A percentile compares a stretch with the other conserved stretches of the same genome.
Evolutionary conservation across 2,797 vertebrate species (phyloP).

Genomic region (Percopsis omiscomaycus): DNA sequence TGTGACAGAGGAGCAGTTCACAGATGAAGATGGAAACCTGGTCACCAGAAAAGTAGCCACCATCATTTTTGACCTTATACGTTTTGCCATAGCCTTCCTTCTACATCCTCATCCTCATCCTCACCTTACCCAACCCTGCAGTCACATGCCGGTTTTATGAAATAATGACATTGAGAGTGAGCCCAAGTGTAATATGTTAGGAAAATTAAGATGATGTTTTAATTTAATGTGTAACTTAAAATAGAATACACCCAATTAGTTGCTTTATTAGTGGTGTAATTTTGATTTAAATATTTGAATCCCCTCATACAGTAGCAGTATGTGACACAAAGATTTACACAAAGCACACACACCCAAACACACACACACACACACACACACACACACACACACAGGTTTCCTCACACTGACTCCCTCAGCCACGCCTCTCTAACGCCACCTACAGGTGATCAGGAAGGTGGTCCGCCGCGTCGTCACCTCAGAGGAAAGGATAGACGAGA

Average conservation of each 20-base stretch:
- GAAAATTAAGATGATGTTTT: no score
- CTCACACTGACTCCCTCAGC: conserved; percentile 11
- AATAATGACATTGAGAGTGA: no score
- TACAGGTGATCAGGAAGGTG: conserved; percentile 76
- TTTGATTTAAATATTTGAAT: no score
- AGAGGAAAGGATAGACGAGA: conserved; percentile 47
- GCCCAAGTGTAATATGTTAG: no score
- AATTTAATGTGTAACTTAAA: no score
- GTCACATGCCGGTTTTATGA: neutral
- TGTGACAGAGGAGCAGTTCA: conserved; percentile 95
- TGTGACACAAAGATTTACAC: neutral
- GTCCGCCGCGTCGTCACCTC: conserved; percentile 62
- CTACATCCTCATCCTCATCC: conserved; percentile 8
- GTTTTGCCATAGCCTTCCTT: neutral
- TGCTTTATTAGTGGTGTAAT: no score
- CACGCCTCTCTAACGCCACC: conserved; percentile 38
- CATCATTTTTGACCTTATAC: conserved; percentile 11
- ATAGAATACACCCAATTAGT: no score
- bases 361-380: neutral
- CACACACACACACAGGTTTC: neutral
- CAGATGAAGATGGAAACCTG: conserved; percentile 94
- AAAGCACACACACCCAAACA: neutral
- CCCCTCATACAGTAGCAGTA: conserved; percentile 3
- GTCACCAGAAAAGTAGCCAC: conserved; percentile 98
- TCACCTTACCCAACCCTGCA: neutral